Evolutionary conservation across 1,140 invertebrate species (phyloP).

Genomic region (Hylaeus volcanicus): DNA sequence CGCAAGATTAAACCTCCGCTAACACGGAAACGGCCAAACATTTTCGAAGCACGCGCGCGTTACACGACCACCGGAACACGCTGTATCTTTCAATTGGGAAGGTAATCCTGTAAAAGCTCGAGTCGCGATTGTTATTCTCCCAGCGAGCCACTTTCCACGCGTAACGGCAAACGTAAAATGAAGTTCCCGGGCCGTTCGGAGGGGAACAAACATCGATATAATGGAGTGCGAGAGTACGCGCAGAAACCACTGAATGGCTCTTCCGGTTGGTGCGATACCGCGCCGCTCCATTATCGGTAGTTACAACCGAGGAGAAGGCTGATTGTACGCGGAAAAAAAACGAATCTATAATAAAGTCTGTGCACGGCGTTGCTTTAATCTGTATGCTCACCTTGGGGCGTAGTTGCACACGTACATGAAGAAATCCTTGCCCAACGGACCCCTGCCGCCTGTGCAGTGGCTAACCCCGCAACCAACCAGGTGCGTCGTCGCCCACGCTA

Average conservation of each 20-base stretch:
- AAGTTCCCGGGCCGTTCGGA: not conserved
- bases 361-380: not conserved
- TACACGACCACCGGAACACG: not conserved
- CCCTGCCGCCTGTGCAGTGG: slow-evolving; percentile 82
- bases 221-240: not conserved
- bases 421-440: slow-evolving; percentile 83
- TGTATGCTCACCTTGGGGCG: slow-evolving; percentile 87
- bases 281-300: not conserved
- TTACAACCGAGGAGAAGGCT: too few species aligned
- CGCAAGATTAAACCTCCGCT: not conserved
- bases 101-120: not conserved
- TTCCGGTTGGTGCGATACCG: too few species aligned
- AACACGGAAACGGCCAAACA: not conserved
- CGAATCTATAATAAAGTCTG: not conserved
- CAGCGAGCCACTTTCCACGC: not conserved
- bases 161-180: not conserved
- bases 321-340: not conserved
- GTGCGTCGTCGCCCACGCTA: slow-evolving; percentile 91
- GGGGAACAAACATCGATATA: slow-evolving; percentile 1
- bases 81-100: slow-evolving; percentile 3
- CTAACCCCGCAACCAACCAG: slow-evolving; percentile 89
- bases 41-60: not conserved
- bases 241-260: not conserved
- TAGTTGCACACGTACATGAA: slow-evolving; percentile 94
- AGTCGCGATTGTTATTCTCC: slow-evolving; percentile 5